Percentiles rank a stretch among this genome's conserved stretches.
Conservation (phyloP, 2,888 invertebrate genomes). For the Andrena dorsata region DNA sequence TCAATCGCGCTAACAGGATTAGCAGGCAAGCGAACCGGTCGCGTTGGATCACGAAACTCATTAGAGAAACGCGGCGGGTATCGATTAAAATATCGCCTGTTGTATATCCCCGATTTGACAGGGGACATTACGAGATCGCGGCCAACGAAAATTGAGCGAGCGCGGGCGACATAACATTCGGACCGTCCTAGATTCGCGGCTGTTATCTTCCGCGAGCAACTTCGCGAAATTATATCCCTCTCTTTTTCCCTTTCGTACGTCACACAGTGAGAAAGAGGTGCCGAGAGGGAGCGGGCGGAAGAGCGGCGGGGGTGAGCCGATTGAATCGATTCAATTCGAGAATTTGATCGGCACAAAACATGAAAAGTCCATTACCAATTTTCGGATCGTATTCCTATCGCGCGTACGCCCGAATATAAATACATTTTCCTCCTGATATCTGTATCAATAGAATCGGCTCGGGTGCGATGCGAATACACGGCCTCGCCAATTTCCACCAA, state of each 20-base stretch:
- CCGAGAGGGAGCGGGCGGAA: not conserved
- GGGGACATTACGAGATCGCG: constrained; percentile 39
- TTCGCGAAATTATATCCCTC: constrained; percentile 15
- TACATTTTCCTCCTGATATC: constrained; percentile 64
- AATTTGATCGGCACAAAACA: constrained; percentile 71
- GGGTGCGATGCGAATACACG: constrained; percentile 47
- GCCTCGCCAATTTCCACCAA: constrained; percentile 32
- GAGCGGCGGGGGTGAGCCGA: constrained; percentile 10
- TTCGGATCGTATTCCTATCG: constrained; percentile 66
- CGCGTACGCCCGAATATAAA: constrained; percentile 63
- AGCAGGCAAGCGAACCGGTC: constrained; percentile 29
- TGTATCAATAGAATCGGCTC: constrained; percentile 58
- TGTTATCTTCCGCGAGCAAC: constrained; percentile 23
- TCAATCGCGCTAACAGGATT: constrained; percentile 44
- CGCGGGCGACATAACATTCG: constrained; percentile 18
- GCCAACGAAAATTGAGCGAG: constrained; percentile 22
- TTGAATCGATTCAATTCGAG: constrained; percentile 51
- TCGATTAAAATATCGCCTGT: constrained; percentile 65
- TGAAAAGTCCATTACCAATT: constrained; percentile 82
- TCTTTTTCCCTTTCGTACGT: constrained; percentile 18
- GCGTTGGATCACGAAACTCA: constrained; percentile 49
- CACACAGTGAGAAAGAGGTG: not conserved
- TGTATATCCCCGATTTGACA: constrained; percentile 47
- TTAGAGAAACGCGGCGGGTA: constrained; percentile 49
- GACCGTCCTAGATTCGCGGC: constrained; percentile 18